Percentiles rank a stretch among this genome's conserved stretches.
phyloP scores from a whole-genome alignment of 2,113 vertebrate genomes.

The Ia io region DNA sequence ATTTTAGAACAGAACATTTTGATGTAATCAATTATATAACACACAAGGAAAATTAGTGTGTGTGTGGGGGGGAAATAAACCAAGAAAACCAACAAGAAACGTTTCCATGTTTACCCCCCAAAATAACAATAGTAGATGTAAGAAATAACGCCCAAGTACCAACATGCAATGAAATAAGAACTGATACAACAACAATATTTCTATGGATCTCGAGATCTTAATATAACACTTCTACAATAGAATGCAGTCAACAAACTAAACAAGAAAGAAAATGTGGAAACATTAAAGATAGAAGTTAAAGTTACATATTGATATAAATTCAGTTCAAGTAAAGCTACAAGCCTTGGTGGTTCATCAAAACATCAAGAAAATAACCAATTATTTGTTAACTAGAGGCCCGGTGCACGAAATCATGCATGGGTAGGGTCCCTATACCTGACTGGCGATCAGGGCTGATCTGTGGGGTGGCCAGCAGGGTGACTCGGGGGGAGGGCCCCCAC shows the following conservation, averaged over 20 bases:
- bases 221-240: not conserved
- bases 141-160: not conserved
- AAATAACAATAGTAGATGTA: not conserved
- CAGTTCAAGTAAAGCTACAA: not conserved
- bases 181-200: not conserved
- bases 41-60: constrained; percentile 26
- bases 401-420: no score
- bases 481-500: no score
- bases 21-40: not conserved
- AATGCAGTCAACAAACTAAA: not conserved
- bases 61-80: not conserved
- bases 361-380: not conserved
- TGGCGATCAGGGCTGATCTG: no score
- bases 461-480: no score
- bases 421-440: no score
- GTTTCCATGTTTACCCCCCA: not conserved
- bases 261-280: not conserved
- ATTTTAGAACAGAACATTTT: constrained; percentile 59
- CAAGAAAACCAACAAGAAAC: not conserved
- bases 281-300: no score
- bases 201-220: not conserved
- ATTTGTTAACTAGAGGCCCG: not conserved
- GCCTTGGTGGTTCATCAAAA: not conserved
- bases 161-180: not conserved
- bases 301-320: constrained; percentile 33